Conservation (phyloP, 2,888 invertebrate species). For the Leptopilina syphax region DNA sequence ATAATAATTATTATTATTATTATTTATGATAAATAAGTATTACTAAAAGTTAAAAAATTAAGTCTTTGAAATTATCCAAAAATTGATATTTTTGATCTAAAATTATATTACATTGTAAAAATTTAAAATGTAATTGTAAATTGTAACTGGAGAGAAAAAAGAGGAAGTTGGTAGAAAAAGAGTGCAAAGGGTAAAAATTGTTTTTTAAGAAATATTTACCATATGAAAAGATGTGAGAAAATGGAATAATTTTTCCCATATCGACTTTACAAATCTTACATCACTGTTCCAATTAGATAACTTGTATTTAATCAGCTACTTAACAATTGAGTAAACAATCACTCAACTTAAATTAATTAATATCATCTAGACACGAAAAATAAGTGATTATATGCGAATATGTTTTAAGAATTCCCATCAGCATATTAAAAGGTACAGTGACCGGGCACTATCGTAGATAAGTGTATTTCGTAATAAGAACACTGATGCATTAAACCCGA, state of each 20-base stretch:
- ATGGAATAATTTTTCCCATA: conserved; percentile 18
- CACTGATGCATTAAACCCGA: neutral
- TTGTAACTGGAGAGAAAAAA: neutral
- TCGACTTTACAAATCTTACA: conserved; percentile 28
- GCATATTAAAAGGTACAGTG: conserved; percentile 13
- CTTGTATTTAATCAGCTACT: conserved; percentile 34
- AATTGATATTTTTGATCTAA: too few species aligned
- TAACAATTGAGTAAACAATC: conserved; percentile 32
- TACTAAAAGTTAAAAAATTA: too few species aligned
- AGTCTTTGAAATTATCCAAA: too few species aligned
- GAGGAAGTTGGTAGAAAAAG: neutral
- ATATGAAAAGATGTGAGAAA: conserved; percentile 10
- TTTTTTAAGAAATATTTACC: neutral
- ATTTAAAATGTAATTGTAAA: too few species aligned
- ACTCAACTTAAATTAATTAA: neutral
- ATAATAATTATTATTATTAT: too few species aligned
- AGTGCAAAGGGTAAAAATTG: neutral
- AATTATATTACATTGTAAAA: too few species aligned
- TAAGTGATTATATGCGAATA: neutral
- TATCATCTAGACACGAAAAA: conserved; percentile 1
- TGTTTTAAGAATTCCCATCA: neutral
- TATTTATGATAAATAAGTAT: too few species aligned
- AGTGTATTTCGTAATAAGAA: neutral
- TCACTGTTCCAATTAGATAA: conserved; percentile 34
- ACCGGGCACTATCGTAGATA: conserved; percentile 8